Evolutionary conservation across 2,113 vertebrate species (phyloP).

Genomic region (Laticauda colubrina): DNA sequence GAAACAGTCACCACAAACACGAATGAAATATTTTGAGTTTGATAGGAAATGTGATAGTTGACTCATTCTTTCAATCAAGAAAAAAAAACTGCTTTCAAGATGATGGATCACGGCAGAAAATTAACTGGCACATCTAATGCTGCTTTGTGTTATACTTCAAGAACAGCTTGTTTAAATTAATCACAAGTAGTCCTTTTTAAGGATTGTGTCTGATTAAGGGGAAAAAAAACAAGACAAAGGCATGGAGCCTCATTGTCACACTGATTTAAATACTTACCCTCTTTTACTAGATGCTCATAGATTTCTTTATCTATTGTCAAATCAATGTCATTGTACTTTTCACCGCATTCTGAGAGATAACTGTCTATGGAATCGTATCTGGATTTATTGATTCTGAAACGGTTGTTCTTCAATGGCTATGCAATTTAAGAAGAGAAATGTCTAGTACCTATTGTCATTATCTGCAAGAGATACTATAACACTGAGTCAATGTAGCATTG

Average conservation of each 20-base stretch:
- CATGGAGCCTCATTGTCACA: conserved; percentile 41
- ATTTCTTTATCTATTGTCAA: conserved; percentile 92
- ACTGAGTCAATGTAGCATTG: not conserved
- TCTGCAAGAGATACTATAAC: conserved; percentile 25
- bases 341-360: conserved; percentile 92
- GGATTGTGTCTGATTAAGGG: not conserved
- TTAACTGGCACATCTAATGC: not conserved
- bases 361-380: conserved; percentile 99
- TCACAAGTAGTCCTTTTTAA: not conserved
- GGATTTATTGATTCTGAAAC: conserved; percentile 95
- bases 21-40: conserved; percentile 28
- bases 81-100: not conserved
- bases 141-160: not conserved
- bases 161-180: not conserved
- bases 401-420: conserved; percentile 92
- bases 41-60: conserved; percentile 12
- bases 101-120: not conserved
- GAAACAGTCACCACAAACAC: conserved; percentile 33
- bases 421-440: conserved; percentile 66
- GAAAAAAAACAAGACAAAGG: conserved; percentile 30
- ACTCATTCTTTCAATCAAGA: conserved; percentile 1
- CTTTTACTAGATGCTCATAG: conserved; percentile 85
- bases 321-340: conserved; percentile 98
- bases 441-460: conserved; percentile 64
- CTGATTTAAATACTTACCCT: conserved; percentile 75